Evolutionary conservation across 2,113 vertebrate species (phyloP), one percentile per base, ranked within the genome.

Genomic region (Callipepla squamata): DNA sequence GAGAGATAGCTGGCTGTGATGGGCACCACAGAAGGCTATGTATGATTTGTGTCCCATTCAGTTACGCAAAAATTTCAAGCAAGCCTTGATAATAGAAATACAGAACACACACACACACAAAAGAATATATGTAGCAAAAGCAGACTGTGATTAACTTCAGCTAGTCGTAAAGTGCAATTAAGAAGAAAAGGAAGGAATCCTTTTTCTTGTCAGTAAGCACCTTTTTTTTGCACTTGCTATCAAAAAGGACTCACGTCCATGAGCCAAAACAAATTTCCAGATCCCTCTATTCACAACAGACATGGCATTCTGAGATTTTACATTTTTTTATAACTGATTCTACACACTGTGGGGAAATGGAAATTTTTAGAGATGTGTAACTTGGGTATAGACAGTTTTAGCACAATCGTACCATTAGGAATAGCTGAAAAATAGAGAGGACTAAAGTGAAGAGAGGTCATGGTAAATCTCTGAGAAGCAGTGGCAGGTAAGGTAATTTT

Each of bases 311-410:
- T 34, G 75, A 85, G 25, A 34, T 53, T 87, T 80, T 0, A 69
- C 51, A n/a, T 32, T 1, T 73, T 87, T 82, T 58, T 69, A 32
- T 53, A 50, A 82, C 10, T 69, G 62, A 53, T 91, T 76, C 45
- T 48, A 69, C 19, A 66, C n/a, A 69, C 6, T 66, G 30, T 45
- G 45, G 42, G 44, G 25, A 89, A 90, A 85, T 18, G 17, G 44
- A 19, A 61, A 3, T 76, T 87, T 92, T 77, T 58, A 69, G 36
- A 80, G 45, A 74, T 0, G 1, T 44, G 21, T 51, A 55, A 82
- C 0, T 0, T 47, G 32, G 9, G 32, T 50, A n/a, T 50, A n/a
- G 21, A 45, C 74, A 82, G 22, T 34, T 74, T 80, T n/a, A 69
- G 79, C 34, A 94, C 22, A 91, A 73, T 45, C 38, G 63, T 65